These are phyloP conservation scores for Stenodera caucasica DNA, from an alignment of 2,888 invertebrate genomes.

Conservation along the genomic window DNA sequence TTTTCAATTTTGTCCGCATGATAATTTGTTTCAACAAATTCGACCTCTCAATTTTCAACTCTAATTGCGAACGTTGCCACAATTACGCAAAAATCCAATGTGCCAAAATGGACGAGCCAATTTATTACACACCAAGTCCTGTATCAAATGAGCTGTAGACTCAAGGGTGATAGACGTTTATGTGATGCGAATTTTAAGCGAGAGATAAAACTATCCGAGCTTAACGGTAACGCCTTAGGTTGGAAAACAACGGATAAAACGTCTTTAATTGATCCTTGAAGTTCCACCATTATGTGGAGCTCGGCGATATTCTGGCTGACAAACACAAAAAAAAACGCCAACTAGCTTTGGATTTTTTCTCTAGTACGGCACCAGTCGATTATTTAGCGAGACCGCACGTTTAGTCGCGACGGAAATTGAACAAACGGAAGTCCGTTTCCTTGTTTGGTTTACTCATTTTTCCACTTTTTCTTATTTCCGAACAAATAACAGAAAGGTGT, in stretches of 20 bases:
- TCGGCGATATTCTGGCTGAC: no score
- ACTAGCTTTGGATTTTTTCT: no score
- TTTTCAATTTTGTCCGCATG: no score
- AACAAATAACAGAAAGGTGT: not conserved
- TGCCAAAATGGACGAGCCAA: not conserved
- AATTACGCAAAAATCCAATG: not conserved
- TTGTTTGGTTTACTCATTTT: constrained; percentile 1
- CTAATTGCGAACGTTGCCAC: not conserved
- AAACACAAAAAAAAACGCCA: no score
- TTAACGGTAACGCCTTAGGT: not conserved
- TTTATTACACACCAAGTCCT: not conserved
- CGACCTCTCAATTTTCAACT: no score
- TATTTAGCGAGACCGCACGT: not conserved
- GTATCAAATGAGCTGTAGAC: constrained; percentile 1
- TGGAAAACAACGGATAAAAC: not conserved
- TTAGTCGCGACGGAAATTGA: constrained; percentile 2
- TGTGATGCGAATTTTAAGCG: not conserved
- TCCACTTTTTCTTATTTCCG: not conserved
- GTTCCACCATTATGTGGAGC: no score
- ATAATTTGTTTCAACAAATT: no score
- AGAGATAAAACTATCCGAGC: not conserved
- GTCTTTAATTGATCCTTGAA: no score
- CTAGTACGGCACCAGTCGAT: not conserved
- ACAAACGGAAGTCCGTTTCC: constrained; percentile 4
- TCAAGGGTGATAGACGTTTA: not conserved